These are phyloP conservation scores for Panzeria rudis DNA, from an alignment of 2,888 invertebrate species.

Conservation along the genomic window DNA sequence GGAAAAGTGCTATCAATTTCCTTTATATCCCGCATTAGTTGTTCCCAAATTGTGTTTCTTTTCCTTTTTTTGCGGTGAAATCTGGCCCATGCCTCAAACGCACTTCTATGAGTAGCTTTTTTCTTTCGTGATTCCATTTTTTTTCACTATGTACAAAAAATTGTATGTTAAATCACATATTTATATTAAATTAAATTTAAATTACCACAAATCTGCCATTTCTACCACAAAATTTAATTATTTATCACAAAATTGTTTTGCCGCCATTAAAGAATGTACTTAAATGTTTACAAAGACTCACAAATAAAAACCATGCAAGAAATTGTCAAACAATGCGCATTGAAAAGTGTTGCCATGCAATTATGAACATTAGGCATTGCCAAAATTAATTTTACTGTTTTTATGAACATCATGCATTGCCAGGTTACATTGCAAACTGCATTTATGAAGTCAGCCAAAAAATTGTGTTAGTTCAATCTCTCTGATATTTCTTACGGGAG, in stretches of 20 bases:
- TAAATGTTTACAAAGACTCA: conserved; percentile 11
- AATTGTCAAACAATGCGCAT: conserved; percentile 13
- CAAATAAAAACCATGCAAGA: conserved; percentile 27
- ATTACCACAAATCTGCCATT: not conserved
- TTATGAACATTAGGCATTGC: conserved; percentile 24
- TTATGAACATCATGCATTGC: conserved; percentile 23
- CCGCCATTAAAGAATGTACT: not conserved
- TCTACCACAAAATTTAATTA: no score
- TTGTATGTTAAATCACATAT: not conserved
- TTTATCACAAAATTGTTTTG: no score
- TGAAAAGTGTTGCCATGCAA: conserved; percentile 35
- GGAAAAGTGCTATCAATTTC: conserved; percentile 33
- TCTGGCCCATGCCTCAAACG: conserved; percentile 44
- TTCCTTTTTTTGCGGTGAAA: conserved; percentile 47
- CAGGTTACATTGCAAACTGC: conserved; percentile 12
- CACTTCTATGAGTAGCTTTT: conserved; percentile 57
- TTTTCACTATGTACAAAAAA: conserved; percentile 39
- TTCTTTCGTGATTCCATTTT: conserved; percentile 43
- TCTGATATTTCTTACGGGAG: no score
- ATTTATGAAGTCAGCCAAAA: conserved; percentile 36
- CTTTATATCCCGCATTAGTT: conserved; percentile 41
- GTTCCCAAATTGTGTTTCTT: conserved; percentile 49
- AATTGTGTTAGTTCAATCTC: no score
- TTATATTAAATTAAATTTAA: not conserved
- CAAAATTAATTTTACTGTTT: conserved; percentile 7